A percentile compares a stretch with the other conserved stretches of the same genome.
Evolutionary conservation across 2,888 invertebrate species (phyloP).

Genomic region (Glaucopsyche alexis): DNA sequence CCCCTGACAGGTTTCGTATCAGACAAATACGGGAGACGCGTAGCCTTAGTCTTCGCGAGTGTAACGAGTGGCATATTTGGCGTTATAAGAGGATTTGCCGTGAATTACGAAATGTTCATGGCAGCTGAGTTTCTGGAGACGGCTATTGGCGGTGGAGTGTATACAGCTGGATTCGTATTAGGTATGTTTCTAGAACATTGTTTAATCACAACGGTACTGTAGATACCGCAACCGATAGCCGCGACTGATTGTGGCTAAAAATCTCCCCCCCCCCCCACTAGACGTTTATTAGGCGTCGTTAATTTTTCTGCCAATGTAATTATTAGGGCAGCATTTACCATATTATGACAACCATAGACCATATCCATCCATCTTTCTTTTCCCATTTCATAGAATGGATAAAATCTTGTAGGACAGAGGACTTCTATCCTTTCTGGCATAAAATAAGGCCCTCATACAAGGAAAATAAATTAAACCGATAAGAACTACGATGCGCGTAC

Average conservation of each 20-base stretch:
- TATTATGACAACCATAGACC: no score
- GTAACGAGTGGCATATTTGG: constrained; percentile 79
- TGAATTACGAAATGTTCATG: constrained; percentile 80
- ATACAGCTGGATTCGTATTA: constrained; percentile 81
- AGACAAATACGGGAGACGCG: constrained; percentile 83
- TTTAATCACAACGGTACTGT: no score
- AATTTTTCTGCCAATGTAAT: no score
- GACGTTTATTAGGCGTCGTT: no score
- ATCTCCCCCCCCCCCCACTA: no score
- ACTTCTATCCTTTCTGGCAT: no score
- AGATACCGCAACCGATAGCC: no score
- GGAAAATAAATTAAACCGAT: constrained; percentile 5
- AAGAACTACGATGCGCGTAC: neutral
- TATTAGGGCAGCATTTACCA: no score
- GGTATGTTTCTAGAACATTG: constrained; percentile 61
- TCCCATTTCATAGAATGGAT: no score
- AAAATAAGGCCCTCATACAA: neutral
- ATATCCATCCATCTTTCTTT: no score
- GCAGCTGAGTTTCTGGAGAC: constrained; percentile 81
- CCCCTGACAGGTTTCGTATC: constrained; percentile 86
- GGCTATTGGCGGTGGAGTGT: constrained; percentile 78
- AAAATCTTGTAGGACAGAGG: no score
- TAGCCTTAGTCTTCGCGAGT: constrained; percentile 79
- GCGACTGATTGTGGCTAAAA: no score
- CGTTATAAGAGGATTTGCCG: constrained; percentile 77